phyloP scores from a whole-genome alignment of 2,113 vertebrate species.

The Leiothrix lutea region DNA sequence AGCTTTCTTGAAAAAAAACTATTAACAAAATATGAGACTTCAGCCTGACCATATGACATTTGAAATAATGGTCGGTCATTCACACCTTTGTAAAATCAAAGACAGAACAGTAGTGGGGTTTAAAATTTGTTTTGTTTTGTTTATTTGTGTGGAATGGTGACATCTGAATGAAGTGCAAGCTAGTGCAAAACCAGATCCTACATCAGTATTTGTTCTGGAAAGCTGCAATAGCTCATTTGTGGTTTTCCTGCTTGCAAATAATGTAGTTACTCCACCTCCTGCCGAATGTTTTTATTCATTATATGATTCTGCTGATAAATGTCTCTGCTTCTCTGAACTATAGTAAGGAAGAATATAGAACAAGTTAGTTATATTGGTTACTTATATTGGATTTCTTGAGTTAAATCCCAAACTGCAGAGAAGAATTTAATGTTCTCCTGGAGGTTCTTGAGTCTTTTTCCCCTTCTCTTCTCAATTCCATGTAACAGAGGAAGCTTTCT shows the following conservation, averaged over 20 bases:
- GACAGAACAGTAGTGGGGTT: neutral
- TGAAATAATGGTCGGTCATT: neutral
- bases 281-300: neutral
- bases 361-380: neutral
- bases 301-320: neutral
- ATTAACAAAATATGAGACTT: neutral
- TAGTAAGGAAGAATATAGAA: neutral
- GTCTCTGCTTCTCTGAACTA: neutral
- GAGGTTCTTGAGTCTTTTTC: neutral
- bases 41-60: neutral
- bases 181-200: neutral
- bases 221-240: neutral
- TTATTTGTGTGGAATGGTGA: neutral
- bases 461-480: neutral
- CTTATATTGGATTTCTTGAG: neutral
- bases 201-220: conserved; percentile 42
- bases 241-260: conserved; percentile 50
- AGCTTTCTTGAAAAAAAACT: neutral
- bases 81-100: neutral
- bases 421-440: neutral
- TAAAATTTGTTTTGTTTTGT: neutral
- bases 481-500: neutral
- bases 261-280: neutral
- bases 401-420: neutral
- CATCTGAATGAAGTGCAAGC: neutral